A percentile compares a stretch with the other conserved stretches of the same genome.
phyloP scores from a whole-genome alignment of 2,113 vertebrate species.

The Copsychus sechellarum region DNA sequence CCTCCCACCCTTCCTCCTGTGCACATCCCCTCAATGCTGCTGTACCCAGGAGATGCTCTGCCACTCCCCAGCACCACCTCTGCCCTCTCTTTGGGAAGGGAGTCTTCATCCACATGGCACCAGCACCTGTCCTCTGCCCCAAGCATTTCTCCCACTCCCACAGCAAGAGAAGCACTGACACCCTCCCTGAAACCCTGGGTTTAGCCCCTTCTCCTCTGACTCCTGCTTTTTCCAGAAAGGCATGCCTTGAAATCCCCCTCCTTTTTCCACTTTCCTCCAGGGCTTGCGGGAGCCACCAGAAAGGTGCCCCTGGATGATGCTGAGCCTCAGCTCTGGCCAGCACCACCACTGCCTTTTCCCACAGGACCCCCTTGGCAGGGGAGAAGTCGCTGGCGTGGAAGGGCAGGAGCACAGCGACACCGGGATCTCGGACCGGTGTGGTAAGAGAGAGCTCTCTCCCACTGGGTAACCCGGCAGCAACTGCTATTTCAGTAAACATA shows the following conservation, averaged over 20 bases:
- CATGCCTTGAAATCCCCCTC: background rate
- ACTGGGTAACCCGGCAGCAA: slow-evolving; percentile 75
- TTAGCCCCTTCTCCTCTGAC: background rate
- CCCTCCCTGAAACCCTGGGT: background rate
- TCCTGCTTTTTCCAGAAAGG: background rate
- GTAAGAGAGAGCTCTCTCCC: slow-evolving; percentile 72
- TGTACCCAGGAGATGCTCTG: background rate
- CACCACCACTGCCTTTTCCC: background rate
- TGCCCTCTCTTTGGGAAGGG: background rate
- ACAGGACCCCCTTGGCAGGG: background rate
- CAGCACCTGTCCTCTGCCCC: background rate
- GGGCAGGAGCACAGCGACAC: background rate
- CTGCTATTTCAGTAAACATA: slow-evolving; percentile 77
- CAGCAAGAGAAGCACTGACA: accelerated
- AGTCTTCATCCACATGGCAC: background rate
- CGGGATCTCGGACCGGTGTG: background rate
- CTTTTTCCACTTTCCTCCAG: background rate
- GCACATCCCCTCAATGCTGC: accelerated
- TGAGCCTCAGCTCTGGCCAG: background rate
- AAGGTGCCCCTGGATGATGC: background rate
- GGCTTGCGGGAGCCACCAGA: background rate
- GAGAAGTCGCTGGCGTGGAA: background rate
- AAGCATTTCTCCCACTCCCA: background rate
- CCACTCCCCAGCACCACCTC: background rate
- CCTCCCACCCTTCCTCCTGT: background rate